Evolutionary conservation across 2,888 invertebrate genomes (phyloP).

Genomic region (Epirrhoe tristata): DNA sequence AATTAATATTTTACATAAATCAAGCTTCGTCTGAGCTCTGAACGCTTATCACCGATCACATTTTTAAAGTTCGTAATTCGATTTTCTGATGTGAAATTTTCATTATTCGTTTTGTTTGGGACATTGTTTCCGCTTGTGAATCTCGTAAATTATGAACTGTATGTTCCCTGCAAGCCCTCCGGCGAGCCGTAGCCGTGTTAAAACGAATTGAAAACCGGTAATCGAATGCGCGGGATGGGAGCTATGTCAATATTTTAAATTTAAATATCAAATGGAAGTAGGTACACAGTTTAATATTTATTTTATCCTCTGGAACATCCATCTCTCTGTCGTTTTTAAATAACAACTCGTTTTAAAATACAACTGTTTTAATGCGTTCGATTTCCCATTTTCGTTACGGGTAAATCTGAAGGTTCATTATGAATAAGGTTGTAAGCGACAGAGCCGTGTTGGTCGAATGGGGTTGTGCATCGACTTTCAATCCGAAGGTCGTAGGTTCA

Average conservation of each 20-base stretch:
- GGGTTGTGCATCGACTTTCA: no score
- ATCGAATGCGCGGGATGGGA: slow-evolving; percentile 81
- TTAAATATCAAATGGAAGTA: slow-evolving; percentile 77
- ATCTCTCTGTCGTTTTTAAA: slow-evolving; percentile 65
- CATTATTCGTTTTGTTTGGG: slow-evolving; percentile 78
- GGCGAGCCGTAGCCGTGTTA: slow-evolving; percentile 73
- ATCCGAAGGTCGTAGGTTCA: no score
- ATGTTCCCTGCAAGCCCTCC: slow-evolving; percentile 74
- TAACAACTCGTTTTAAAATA: slow-evolving; percentile 38
- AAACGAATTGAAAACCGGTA: slow-evolving; percentile 83
- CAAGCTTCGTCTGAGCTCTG: slow-evolving; percentile 27
- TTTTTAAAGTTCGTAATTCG: slow-evolving; percentile 70
- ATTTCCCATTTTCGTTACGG: slow-evolving; percentile 21
- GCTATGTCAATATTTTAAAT: slow-evolving; percentile 83
- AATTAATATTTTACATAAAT: slow-evolving; percentile 49
- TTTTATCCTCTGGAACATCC: slow-evolving; percentile 66
- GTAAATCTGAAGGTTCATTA: slow-evolving; percentile 8
- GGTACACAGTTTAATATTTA: slow-evolving; percentile 66
- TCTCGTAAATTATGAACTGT: slow-evolving; percentile 81
- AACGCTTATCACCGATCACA: slow-evolving; percentile 56
- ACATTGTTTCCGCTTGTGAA: slow-evolving; percentile 77
- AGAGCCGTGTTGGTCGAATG: no score
- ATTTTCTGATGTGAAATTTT: slow-evolving; percentile 78
- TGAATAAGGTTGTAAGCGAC: background rate
- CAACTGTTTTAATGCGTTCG: slow-evolving; percentile 31